Evolutionary conservation across 30 jellyfish, hydroid and myxozoan species (phyloP).

Genomic region (Nemopilema nomurai): DNA sequence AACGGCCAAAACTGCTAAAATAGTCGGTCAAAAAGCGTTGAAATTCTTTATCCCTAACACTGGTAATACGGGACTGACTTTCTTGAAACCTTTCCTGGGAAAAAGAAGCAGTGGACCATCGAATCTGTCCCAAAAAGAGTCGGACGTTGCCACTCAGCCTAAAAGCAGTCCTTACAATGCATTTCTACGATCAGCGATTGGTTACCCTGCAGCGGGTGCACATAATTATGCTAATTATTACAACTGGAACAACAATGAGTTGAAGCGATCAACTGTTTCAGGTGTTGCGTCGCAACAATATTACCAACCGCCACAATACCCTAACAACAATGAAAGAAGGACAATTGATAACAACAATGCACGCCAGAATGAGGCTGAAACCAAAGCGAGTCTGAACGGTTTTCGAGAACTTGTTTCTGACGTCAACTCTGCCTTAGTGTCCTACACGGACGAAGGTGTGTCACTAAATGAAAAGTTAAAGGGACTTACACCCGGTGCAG

Average conservation of each 20-base stretch:
- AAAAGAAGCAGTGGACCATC: slow-evolving; percentile 41
- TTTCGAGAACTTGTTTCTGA: slow-evolving; percentile 30
- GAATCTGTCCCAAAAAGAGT: neutral
- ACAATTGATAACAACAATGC: slow-evolving; percentile 12
- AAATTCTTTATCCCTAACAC: slow-evolving; percentile 29
- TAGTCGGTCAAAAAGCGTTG: slow-evolving; percentile 43
- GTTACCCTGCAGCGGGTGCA: slow-evolving; percentile 11
- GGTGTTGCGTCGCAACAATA: slow-evolving; percentile 6
- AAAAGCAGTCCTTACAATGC: neutral
- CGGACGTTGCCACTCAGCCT: slow-evolving; percentile 6
- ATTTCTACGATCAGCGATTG: slow-evolving; percentile 18
- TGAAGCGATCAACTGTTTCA: slow-evolving; percentile 18
- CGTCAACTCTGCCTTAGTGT: slow-evolving; percentile 53
- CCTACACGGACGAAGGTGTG: slow-evolving; percentile 46
- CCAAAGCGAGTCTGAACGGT: slow-evolving; percentile 36
- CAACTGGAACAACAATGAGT: slow-evolving; percentile 31
- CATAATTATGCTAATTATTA: neutral
- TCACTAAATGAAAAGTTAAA: slow-evolving; percentile 33
- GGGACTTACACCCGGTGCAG: slow-evolving; percentile 6
- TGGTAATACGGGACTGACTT: slow-evolving; percentile 37
- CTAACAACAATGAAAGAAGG: slow-evolving; percentile 16
- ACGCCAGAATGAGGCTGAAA: neutral
- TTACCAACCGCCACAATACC: neutral
- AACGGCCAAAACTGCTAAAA: slow-evolving; percentile 45
- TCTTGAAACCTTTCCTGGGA: slow-evolving; percentile 49